A percentile compares a stretch with the other conserved stretches of the same genome.
Evolutionary conservation across 2,113 vertebrate species (phyloP).

Genomic region (Leptocoma aspasia): DNA sequence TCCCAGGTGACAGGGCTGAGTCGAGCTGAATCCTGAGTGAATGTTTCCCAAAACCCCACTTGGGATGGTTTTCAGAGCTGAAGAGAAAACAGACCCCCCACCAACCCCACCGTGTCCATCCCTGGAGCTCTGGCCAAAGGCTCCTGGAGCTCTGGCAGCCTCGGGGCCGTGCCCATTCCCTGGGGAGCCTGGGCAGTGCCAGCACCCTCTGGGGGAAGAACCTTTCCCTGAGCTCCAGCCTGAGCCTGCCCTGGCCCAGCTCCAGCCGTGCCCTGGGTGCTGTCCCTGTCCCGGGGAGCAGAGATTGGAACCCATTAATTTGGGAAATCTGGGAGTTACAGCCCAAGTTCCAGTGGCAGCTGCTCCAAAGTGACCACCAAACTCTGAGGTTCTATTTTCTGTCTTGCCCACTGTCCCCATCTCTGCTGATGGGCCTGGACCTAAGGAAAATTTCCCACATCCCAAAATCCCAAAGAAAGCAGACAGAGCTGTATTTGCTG

Average conservation of each 20-base stretch:
- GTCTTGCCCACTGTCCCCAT: background rate
- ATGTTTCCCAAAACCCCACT: background rate
- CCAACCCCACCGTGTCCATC: rapidly evolving
- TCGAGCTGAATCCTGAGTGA: background rate
- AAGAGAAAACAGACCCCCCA: background rate
- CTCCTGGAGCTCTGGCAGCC: background rate
- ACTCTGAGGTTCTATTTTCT: background rate
- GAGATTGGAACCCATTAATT: rapidly evolving
- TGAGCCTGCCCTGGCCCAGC: background rate
- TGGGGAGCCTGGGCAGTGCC: background rate
- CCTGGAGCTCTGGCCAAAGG: background rate
- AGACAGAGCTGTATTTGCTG: background rate
- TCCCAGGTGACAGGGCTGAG: background rate
- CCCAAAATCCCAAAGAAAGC: background rate
- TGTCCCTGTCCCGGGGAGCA: background rate
- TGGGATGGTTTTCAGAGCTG: background rate
- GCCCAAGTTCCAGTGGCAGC: background rate
- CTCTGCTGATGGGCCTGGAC: background rate
- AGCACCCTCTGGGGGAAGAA: background rate
- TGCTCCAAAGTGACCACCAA: background rate
- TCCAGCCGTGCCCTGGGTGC: background rate
- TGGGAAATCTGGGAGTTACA: background rate
- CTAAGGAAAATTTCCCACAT: background rate
- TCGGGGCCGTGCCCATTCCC: background rate
- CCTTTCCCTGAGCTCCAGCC: background rate